Conservation (phyloP, 2,113 vertebrate species). For the Lampris incognitus region DNA sequence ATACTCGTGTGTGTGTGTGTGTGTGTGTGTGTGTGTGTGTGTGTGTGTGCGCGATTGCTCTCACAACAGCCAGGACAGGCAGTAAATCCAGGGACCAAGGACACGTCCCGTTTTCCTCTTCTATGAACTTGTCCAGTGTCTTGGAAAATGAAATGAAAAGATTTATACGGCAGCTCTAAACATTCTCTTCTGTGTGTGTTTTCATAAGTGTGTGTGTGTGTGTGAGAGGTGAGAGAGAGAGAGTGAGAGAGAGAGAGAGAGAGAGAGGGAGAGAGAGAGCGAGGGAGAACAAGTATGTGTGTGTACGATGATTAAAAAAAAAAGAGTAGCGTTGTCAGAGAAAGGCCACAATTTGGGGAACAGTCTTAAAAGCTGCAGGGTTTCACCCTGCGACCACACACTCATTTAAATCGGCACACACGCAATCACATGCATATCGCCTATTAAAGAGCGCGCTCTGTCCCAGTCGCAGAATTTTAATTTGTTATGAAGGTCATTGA, state of each 20-base stretch:
- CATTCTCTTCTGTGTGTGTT: constrained; percentile 31
- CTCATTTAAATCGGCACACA: constrained; percentile 35
- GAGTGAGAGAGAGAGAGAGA: constrained; percentile 27
- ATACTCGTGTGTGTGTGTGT: constrained; percentile 31
- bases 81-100: constrained; percentile 81
- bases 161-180: constrained; percentile 80
- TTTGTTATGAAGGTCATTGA: constrained; percentile 88
- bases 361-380: constrained; percentile 65
- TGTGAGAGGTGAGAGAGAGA: constrained; percentile 20
- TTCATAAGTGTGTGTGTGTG: constrained; percentile 14
- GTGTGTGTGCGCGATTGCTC: constrained; percentile 26
- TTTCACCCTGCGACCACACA: constrained; percentile 67
- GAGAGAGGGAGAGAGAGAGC: constrained; percentile 11
- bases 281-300: not conserved
- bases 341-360: constrained; percentile 31
- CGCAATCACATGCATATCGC: constrained; percentile 76
- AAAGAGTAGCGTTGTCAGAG: constrained; percentile 36
- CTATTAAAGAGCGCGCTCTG: constrained; percentile 81
- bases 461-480: constrained; percentile 88
- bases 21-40: constrained; percentile 31
- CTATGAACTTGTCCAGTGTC: constrained; percentile 82
- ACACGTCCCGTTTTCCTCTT: constrained; percentile 79
- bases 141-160: constrained; percentile 84
- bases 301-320: constrained; percentile 16
- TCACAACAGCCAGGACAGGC: constrained; percentile 55